These are phyloP conservation scores for Drosophila seclusa DNA, from an alignment of 2,888 invertebrate species.

Conservation along the genomic window DNA sequence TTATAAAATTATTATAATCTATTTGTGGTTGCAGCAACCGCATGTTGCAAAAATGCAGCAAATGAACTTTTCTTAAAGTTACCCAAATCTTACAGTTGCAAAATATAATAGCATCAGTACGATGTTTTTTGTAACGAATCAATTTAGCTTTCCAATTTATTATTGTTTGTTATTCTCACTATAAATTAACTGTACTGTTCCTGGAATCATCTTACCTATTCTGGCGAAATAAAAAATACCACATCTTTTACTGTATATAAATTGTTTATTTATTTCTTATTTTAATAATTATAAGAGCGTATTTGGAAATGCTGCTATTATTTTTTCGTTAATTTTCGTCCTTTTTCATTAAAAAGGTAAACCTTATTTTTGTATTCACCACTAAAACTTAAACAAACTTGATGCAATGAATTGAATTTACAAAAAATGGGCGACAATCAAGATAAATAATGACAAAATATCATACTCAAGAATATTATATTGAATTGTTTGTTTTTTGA, in stretches of 20 bases:
- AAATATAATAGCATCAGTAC: background rate
- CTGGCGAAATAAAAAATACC: background rate
- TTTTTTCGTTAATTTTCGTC: background rate
- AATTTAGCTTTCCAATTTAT: too few relatives aligned
- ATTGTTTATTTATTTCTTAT: background rate
- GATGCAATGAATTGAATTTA: background rate
- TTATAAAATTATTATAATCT: conserved; percentile 59
- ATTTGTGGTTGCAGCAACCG: conserved; percentile 22
- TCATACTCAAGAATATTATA: too few relatives aligned
- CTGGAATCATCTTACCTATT: too few relatives aligned
- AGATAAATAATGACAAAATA: too few relatives aligned
- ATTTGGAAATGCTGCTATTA: background rate
- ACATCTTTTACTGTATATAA: background rate
- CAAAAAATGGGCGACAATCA: background rate
- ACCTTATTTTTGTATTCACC: too few relatives aligned
- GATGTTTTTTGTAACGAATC: too few relatives aligned
- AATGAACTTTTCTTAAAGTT: conserved; percentile 1
- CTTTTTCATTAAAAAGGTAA: too few relatives aligned
- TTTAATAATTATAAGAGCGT: background rate
- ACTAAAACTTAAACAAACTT: too few relatives aligned
- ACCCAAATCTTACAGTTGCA: background rate
- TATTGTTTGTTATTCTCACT: too few relatives aligned
- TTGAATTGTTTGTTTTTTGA: too few relatives aligned
- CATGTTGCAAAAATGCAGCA: conserved; percentile 35
- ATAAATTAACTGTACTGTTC: too few relatives aligned